Evolutionary conservation across 2,113 vertebrate genomes (phyloP).

Genomic region (Octodon degus): DNA sequence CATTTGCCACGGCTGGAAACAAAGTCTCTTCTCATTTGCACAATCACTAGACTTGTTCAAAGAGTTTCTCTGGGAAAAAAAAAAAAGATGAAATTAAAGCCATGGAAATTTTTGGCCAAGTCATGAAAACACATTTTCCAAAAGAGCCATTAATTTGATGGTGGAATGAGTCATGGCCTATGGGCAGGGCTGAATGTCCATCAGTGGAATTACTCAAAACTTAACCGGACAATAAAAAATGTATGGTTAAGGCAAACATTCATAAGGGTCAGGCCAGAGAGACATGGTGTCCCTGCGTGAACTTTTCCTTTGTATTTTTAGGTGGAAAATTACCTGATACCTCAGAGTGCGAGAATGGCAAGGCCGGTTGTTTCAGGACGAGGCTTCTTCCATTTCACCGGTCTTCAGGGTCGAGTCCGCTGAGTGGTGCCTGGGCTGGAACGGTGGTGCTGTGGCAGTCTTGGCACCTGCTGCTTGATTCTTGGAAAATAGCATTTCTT

Average conservation of each 20-base stretch:
- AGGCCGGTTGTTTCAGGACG: not conserved
- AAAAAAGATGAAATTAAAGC: slow-evolving; percentile 77
- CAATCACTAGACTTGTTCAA: slow-evolving; percentile 62
- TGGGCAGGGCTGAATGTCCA: slow-evolving; percentile 74
- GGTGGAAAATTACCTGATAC: slow-evolving; percentile 73
- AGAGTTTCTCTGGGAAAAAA: slow-evolving; percentile 74
- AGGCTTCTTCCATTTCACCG: slow-evolving; percentile 19
- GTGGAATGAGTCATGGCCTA: slow-evolving; percentile 77
- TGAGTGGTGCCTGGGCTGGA: slow-evolving; percentile 43
- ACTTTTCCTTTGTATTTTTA: slow-evolving; percentile 66
- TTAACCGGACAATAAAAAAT: slow-evolving; percentile 82
- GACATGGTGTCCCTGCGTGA: slow-evolving; percentile 67
- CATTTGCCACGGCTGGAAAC: slow-evolving; percentile 45
- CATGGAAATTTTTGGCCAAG: slow-evolving; percentile 75
- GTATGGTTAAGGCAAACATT: slow-evolving; percentile 77
- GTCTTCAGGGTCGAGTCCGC: slow-evolving; percentile 54
- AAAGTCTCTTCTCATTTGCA: slow-evolving; percentile 66
- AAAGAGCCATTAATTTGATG: slow-evolving; percentile 80
- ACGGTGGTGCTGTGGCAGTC: not conserved
- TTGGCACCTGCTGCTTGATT: slow-evolving; percentile 21
- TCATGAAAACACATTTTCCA: slow-evolving; percentile 80
- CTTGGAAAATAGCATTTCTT: slow-evolving; percentile 59
- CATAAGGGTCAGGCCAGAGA: slow-evolving; percentile 62
- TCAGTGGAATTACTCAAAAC: slow-evolving; percentile 79
- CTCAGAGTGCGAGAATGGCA: not conserved